A percentile compares a stretch with the other conserved stretches of the same genome.
These are phyloP conservation scores for Sarcophaga subvicina DNA, from an alignment of 2,888 invertebrate species.

Conservation along the genomic window DNA sequence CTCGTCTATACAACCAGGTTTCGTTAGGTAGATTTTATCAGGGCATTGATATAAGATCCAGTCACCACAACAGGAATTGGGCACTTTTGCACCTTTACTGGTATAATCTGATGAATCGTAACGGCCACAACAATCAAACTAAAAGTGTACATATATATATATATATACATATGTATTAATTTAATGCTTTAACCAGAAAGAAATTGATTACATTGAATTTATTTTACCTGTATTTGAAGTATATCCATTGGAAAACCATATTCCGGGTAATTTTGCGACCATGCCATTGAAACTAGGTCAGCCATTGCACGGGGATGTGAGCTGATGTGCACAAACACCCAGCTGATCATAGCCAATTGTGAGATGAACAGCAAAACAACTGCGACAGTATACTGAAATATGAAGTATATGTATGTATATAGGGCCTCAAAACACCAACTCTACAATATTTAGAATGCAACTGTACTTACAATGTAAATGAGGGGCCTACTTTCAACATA, in stretches of 20 bases:
- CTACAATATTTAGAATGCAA: not conserved
- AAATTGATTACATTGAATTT: not conserved
- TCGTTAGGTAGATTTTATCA: slow-evolving; percentile 61
- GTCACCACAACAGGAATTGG: slow-evolving; percentile 77
- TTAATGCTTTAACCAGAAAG: too few relatives aligned
- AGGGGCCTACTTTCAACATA: slow-evolving; percentile 93
- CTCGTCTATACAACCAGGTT: slow-evolving; percentile 71
- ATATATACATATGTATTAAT: too few relatives aligned
- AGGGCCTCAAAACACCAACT: not conserved
- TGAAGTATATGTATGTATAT: not conserved
- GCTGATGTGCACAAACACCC: slow-evolving; percentile 85
- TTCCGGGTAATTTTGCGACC: slow-evolving; percentile 71
- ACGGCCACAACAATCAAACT: slow-evolving; percentile 79
- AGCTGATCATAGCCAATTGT: slow-evolving; percentile 88
- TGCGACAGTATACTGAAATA: slow-evolving; percentile 86
- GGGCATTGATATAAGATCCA: slow-evolving; percentile 68
- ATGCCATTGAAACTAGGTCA: slow-evolving; percentile 82
- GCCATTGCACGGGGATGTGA: slow-evolving; percentile 83
- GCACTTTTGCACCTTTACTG: slow-evolving; percentile 60
- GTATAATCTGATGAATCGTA: slow-evolving; percentile 71
- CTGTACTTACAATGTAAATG: slow-evolving; percentile 87
- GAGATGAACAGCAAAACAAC: slow-evolving; percentile 87
- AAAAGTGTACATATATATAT: slow-evolving; percentile 10
- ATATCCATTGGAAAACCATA: slow-evolving; percentile 76
- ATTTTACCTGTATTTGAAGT: slow-evolving; percentile 76